A percentile compares a stretch with the other conserved stretches of the same genome.
phyloP scores from a whole-genome alignment of 2,888 invertebrate species.

The Lacanobia oleracea region DNA sequence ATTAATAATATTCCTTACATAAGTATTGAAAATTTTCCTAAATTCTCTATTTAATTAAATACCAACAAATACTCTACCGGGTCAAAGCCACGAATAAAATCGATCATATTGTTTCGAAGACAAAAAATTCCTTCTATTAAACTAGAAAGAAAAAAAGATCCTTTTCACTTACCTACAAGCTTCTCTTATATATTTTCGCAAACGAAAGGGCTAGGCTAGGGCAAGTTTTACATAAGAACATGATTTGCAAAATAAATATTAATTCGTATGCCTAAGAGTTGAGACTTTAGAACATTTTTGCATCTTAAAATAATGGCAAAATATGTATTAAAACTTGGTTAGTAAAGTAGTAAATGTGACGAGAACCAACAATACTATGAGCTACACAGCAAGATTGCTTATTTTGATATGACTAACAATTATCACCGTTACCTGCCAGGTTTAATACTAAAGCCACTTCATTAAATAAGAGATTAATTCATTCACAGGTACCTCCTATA shows the following conservation, averaged over 20 bases:
- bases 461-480: slow-evolving; percentile 48
- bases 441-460: slow-evolving; percentile 60
- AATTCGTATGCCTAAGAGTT: slow-evolving; percentile 28
- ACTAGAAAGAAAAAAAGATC: slow-evolving; percentile 14
- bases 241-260: slow-evolving; percentile 51
- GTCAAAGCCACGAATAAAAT: slow-evolving; percentile 21
- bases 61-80: slow-evolving; percentile 34
- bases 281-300: slow-evolving; percentile 43
- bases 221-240: slow-evolving; percentile 44
- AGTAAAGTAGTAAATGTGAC: slow-evolving; percentile 18
- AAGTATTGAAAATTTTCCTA: slow-evolving; percentile 17
- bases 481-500: slow-evolving; percentile 61
- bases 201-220: slow-evolving; percentile 24
- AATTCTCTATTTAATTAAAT: slow-evolving; percentile 42
- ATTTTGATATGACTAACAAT: slow-evolving; percentile 66
- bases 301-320: slow-evolving; percentile 54
- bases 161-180: slow-evolving; percentile 5
- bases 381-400: slow-evolving; percentile 64
- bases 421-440: slow-evolving; percentile 60
- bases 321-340: slow-evolving; percentile 38
- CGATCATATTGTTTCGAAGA: slow-evolving; percentile 37
- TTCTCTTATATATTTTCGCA: slow-evolving; percentile 7
- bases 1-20: slow-evolving; percentile 6
- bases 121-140: slow-evolving; percentile 4
- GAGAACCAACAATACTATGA: slow-evolving; percentile 48